Evolutionary conservation across 2,113 vertebrate genomes (phyloP).

Genomic region (Furnarius figulus): DNA sequence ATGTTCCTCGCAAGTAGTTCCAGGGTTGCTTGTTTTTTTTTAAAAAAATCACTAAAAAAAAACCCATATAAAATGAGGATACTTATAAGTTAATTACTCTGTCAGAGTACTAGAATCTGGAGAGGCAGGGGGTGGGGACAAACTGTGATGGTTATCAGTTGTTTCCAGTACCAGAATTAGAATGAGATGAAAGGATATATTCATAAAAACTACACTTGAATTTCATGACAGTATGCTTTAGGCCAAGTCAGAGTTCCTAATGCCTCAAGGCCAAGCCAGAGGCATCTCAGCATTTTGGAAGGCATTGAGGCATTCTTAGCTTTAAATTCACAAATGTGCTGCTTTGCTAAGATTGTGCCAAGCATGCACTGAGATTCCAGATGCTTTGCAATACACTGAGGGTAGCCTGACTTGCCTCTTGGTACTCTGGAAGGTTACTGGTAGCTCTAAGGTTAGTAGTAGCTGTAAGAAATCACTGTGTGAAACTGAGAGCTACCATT

Average conservation of each 20-base stretch:
- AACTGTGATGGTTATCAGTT: background rate
- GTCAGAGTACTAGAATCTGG: background rate
- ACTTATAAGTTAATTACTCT: background rate
- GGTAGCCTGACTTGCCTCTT: background rate
- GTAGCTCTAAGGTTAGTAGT: background rate
- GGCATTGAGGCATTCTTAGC: background rate
- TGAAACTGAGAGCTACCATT: background rate
- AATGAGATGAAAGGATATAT: background rate
- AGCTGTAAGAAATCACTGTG: background rate
- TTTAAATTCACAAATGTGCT: background rate
- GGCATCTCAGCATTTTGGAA: background rate
- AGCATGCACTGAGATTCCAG: background rate
- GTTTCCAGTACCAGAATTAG: background rate
- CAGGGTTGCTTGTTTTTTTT: background rate
- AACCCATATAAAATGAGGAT: background rate
- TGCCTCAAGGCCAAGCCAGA: slow-evolving; percentile 19
- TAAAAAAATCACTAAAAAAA: background rate
- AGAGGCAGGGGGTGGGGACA: background rate
- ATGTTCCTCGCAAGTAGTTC: background rate
- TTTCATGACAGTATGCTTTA: slow-evolving; percentile 6
- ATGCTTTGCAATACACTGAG: background rate
- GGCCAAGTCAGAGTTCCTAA: background rate
- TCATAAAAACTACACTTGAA: background rate
- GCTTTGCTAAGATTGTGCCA: background rate
- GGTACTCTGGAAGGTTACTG: background rate